A percentile compares a stretch with the other conserved stretches of the same genome.
phyloP scores from a whole-genome alignment of 2,113 vertebrate genomes.

The Lampris incognitus region DNA sequence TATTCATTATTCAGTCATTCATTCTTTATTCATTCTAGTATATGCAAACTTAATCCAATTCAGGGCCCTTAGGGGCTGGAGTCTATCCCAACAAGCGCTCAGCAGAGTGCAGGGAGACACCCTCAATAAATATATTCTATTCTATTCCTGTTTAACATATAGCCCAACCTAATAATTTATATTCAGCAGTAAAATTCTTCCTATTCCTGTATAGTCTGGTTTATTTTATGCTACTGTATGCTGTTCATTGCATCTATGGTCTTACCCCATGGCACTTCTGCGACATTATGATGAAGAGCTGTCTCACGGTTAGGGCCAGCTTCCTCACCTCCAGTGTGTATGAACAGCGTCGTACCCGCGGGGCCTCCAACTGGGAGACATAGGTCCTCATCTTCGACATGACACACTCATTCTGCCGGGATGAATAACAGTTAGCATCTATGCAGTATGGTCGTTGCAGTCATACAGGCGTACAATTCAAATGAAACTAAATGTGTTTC shows the following conservation, averaged over 20 bases:
- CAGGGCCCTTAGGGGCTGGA: no score
- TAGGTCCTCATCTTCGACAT: slow-evolving; percentile 72
- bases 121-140: no score
- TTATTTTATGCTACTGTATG: not conserved
- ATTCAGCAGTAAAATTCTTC: no score
- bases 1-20: no score
- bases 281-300: slow-evolving; percentile 73
- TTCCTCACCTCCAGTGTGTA: slow-evolving; percentile 59
- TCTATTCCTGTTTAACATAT: no score
- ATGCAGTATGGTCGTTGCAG: slow-evolving; percentile 24
- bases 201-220: no score
- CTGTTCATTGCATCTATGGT: not conserved
- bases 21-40: no score
- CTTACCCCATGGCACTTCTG: slow-evolving; percentile 73
- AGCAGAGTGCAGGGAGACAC: no score
- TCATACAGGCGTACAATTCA: slow-evolving; percentile 13
- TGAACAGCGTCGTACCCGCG: slow-evolving; percentile 62
- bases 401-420: slow-evolving; percentile 73
- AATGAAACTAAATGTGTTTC: not conserved
- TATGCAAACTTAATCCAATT: no score
- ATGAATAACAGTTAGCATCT: slow-evolving; percentile 53
- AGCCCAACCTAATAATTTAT: no score
- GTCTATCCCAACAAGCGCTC: no score
- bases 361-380: slow-evolving; percentile 55
- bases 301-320: slow-evolving; percentile 47